Evolutionary conservation across 2,113 vertebrate species (phyloP).

Genomic region (Heterochromis multidens): DNA sequence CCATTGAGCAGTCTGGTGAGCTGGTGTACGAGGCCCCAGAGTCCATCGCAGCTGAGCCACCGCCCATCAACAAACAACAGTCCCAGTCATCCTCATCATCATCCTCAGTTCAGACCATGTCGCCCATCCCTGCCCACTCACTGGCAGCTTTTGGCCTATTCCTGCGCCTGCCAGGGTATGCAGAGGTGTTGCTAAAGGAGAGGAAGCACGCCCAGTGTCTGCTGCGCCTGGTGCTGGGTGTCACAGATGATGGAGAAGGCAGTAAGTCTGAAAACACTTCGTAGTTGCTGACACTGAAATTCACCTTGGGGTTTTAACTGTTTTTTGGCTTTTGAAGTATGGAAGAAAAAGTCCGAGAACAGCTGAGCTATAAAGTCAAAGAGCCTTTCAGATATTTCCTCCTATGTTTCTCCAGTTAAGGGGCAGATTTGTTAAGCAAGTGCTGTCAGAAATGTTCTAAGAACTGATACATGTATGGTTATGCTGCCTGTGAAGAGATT

Average conservation of each 20-base stretch:
- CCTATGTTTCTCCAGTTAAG: too few relatives aligned
- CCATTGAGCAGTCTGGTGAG: conserved; percentile 96
- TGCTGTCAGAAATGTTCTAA: too few relatives aligned
- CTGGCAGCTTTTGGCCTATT: conserved; percentile 97
- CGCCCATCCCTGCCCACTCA: conserved; percentile 96
- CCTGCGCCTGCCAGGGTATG: conserved; percentile 95
- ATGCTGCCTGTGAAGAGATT: too few relatives aligned
- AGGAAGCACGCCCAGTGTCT: conserved; percentile 98
- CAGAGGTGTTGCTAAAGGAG: conserved; percentile 97
- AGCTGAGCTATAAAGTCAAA: background rate
- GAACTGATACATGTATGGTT: too few relatives aligned
- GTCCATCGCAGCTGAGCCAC: conserved; percentile 90
- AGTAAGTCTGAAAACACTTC: conserved; percentile 81
- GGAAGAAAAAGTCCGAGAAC: background rate
- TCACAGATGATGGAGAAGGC: conserved; percentile 98
- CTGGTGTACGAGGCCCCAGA: conserved; percentile 96
- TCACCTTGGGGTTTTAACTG: background rate
- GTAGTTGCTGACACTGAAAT: background rate
- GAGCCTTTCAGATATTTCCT: background rate
- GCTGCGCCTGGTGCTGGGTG: conserved; percentile 94
- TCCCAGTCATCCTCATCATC: conserved; percentile 57
- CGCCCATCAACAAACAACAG: conserved; percentile 85
- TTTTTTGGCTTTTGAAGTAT: background rate
- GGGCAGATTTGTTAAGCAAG: too few relatives aligned
- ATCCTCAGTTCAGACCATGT: conserved; percentile 93